Evolutionary conservation across 1,140 invertebrate genomes (phyloP), one percentile per base, ranked within the genome.

Genomic region (Bombus sylvicola): DNA sequence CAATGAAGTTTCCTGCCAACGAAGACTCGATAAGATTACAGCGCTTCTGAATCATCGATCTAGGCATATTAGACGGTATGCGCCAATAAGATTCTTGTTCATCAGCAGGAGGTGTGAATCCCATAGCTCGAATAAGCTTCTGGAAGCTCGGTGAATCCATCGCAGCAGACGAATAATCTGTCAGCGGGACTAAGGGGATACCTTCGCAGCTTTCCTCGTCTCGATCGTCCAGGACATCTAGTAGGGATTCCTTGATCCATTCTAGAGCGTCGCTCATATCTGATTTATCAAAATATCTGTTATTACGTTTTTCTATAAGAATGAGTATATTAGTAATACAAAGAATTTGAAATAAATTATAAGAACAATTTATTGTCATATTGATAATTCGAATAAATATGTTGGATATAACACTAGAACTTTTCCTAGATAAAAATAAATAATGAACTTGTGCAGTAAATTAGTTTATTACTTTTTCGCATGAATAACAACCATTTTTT

Each of bases 101-200:
- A 93, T 96, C 95, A 87, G 90, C 92, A 3, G 97, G 97, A 76
- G 96, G 95, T 76, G 94, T 91, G 59, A 97, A 94, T 59, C 96
- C 96, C 66, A 97, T 89, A 73, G 95, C 96, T 85, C 95, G 95
- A 25, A 97, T 91, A 10, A 97, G 92, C 88, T 95, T 95, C 89
- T 96, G 94, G 92, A 97, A 97, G 89, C 94, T 92, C 62, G 93
- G 86, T 86, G 96, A 95, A 85, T 97, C 96, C 96, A 97, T 96
- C 18, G 96, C 96, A 62, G 94, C 87, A 13, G 96, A 94, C 41
- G 95, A 95, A 83, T 96, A 95, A 66, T 95, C 94, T 82, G 96
- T 95, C 86, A 97, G 95, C 3, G 97, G 96, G n/a, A 97, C 96
- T n/a, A 97, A 92, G 5, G 97, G 96, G 39, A 96, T 95, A n/a